Conservation (phyloP, 2,888 invertebrate genomes). For the Diarsia mendica region DNA sequence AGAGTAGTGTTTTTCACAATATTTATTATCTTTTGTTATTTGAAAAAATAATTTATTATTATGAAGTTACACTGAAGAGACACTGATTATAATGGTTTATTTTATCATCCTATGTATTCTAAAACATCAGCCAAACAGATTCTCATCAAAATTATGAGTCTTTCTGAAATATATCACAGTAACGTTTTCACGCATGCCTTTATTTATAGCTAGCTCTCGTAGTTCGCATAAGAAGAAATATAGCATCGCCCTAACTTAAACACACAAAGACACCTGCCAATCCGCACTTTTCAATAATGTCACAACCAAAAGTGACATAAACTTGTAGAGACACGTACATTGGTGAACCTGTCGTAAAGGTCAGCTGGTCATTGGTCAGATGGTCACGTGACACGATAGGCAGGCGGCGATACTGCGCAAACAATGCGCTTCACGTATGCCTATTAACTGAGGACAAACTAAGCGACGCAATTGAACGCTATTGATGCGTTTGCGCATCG, state of each 20-base stretch:
- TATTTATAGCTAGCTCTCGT: too few relatives aligned
- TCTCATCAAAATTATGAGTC: neutral
- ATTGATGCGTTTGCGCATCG: constrained; percentile 33
- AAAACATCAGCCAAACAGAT: neutral
- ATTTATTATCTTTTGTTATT: too few relatives aligned
- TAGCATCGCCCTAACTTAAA: neutral
- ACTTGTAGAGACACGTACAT: constrained; percentile 14
- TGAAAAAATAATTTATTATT: too few relatives aligned
- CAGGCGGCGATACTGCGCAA: constrained; percentile 44
- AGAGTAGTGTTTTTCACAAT: neutral
- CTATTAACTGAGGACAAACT: constrained; percentile 51
- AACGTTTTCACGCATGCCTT: neutral
- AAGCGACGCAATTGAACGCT: constrained; percentile 35
- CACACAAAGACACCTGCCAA: neutral
- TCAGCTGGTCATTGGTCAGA: constrained; percentile 47
- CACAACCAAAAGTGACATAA: constrained; percentile 39
- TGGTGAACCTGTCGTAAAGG: constrained; percentile 51
- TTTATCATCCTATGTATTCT: neutral
- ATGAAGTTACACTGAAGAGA: neutral
- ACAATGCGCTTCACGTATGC: constrained; percentile 51
- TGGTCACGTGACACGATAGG: constrained; percentile 41
- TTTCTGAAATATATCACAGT: neutral
- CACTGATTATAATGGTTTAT: neutral
- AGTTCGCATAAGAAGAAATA: neutral
- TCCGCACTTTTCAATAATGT: constrained; percentile 9